phyloP scores from a whole-genome alignment of 2,113 vertebrate genomes.

The Sceloporus tristichus region DNA sequence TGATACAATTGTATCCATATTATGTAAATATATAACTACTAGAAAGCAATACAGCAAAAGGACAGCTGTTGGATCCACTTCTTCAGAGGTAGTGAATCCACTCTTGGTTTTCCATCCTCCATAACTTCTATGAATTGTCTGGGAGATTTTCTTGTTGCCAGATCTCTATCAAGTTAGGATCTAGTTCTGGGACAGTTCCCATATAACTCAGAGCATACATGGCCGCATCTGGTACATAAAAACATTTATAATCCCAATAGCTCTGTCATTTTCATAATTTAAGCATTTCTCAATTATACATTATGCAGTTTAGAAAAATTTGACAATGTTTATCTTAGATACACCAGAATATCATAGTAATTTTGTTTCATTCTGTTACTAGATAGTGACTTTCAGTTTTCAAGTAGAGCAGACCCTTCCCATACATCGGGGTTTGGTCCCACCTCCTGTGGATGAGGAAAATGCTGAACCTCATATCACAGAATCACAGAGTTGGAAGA shows the following conservation, averaged over 20 bases:
- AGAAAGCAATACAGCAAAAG: too few relatives aligned
- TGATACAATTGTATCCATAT: neutral
- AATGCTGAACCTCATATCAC: too few relatives aligned
- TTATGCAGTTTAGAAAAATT: neutral
- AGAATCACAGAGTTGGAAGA: too few relatives aligned
- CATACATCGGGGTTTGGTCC: too few relatives aligned
- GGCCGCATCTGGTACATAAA: neutral
- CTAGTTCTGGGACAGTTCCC: too few relatives aligned
- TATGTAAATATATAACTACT: neutral
- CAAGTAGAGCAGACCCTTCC: neutral
- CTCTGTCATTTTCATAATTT: neutral
- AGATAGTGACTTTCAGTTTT: neutral
- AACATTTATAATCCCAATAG: neutral
- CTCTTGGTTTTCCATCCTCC: too few relatives aligned
- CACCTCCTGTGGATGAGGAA: too few relatives aligned
- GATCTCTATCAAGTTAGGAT: too few relatives aligned
- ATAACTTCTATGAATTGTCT: too few relatives aligned
- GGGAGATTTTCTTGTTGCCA: too few relatives aligned
- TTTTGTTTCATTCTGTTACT: neutral
- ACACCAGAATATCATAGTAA: neutral
- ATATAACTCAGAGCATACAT: neutral
- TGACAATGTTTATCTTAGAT: constrained; percentile 16
- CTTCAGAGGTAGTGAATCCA: too few relatives aligned
- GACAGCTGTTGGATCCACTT: too few relatives aligned
- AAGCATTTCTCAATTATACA: neutral